A percentile compares a stretch with the other conserved stretches of the same genome.
Evolutionary conservation across 1,140 invertebrate genomes (phyloP).

Genomic region (Galleria mellonella): DNA sequence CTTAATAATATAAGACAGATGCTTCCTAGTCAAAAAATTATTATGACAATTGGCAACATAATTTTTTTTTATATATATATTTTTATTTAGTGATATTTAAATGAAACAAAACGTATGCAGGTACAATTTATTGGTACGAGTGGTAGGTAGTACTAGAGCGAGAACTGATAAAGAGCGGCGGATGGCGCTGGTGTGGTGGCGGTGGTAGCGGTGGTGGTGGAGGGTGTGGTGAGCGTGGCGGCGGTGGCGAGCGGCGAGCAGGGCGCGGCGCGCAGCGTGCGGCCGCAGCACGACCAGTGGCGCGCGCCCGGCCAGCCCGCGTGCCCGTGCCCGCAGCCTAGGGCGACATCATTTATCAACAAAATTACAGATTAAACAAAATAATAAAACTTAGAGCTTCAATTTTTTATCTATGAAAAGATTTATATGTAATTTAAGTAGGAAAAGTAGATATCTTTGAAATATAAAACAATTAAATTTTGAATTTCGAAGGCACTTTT

Average conservation of each 20-base stretch:
- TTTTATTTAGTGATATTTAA: background rate
- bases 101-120: background rate
- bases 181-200: constrained; percentile 53
- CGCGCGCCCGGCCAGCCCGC: constrained; percentile 82
- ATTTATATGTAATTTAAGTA: too few relatives aligned
- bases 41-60: too few relatives aligned
- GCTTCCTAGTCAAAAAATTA: too few relatives aligned
- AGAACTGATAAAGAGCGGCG: constrained; percentile 73
- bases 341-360: too few relatives aligned
- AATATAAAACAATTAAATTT: too few relatives aligned
- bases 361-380: too few relatives aligned
- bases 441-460: too few relatives aligned
- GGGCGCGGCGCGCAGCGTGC: constrained; percentile 70
- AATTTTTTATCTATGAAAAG: too few relatives aligned
- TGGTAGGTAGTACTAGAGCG: constrained; percentile 36
- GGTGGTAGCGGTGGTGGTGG: constrained; percentile 58
- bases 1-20: too few relatives aligned
- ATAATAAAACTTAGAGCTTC: too few relatives aligned
- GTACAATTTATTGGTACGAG: background rate
- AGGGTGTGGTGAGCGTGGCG: constrained; percentile 30
- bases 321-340: constrained; percentile 84
- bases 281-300: constrained; percentile 89
- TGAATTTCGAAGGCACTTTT: too few relatives aligned
- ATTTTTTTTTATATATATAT: too few relatives aligned
- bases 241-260: constrained; percentile 68